Percentiles rank a stretch among this genome's conserved stretches.
Evolutionary conservation across 2,797 vertebrate species (phyloP).

Genomic region (Hipposideros larvatus): DNA sequence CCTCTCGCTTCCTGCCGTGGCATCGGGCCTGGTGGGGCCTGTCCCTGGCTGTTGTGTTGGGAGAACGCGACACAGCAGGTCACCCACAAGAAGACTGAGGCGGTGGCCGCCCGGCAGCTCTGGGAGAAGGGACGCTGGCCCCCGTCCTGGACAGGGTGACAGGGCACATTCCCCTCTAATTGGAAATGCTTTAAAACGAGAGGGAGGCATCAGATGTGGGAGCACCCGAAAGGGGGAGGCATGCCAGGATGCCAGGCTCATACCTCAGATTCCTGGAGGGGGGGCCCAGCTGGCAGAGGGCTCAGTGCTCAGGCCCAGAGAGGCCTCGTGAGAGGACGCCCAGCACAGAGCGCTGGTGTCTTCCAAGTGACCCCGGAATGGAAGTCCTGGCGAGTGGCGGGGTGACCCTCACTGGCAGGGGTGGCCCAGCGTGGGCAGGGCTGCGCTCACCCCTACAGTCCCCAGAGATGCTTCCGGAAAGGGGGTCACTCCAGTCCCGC

Average conservation of each 20-base stretch:
- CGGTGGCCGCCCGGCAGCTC: neutral
- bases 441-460: neutral
- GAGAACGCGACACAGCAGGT: neutral
- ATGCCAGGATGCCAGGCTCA: neutral
- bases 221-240: neutral
- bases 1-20: neutral
- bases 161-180: neutral
- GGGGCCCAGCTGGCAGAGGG: too few species aligned
- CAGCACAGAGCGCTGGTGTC: fast-evolving
- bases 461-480: neutral
- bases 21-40: neutral
- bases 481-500: neutral
- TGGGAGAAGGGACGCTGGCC: neutral
- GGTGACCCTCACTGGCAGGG: neutral
- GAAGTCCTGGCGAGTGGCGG: too few species aligned
- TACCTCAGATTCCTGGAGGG: neutral
- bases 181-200: neutral
- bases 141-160: neutral
- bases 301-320: neutral
- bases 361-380: neutral
- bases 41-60: fast-evolving
- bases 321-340: neutral
- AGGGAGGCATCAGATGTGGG: neutral
- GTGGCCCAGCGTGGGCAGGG: neutral
- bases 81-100: neutral